Conservation (phyloP, 2,888 invertebrate species). For the Drosophila subquinaria region DNA sequence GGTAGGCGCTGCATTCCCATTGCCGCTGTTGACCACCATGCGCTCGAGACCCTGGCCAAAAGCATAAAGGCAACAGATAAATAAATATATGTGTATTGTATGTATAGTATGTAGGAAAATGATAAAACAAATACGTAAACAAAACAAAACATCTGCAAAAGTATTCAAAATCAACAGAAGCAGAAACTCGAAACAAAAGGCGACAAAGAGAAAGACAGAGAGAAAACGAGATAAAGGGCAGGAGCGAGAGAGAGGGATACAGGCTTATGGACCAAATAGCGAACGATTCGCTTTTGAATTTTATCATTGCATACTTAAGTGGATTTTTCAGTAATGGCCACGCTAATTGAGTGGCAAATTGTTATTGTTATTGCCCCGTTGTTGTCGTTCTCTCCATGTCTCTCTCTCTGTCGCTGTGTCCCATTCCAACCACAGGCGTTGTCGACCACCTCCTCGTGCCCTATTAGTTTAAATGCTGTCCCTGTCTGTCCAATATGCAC, state of each 20-base stretch:
- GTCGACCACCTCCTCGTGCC: constrained; percentile 5
- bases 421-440: constrained; percentile 12
- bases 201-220: constrained; percentile 40
- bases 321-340: constrained; percentile 77
- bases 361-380: constrained; percentile 75
- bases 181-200: constrained; percentile 11
- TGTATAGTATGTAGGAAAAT: constrained; percentile 9
- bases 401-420: neutral
- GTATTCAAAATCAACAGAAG: constrained; percentile 23
- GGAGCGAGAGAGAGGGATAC: constrained; percentile 13
- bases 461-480: constrained; percentile 39
- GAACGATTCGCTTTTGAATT: constrained; percentile 72
- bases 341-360: constrained; percentile 80
- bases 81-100: constrained; percentile 28
- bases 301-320: constrained; percentile 79
- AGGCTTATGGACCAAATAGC: constrained; percentile 33
- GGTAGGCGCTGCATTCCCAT: constrained; percentile 43
- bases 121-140: constrained; percentile 34
- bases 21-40: constrained; percentile 87
- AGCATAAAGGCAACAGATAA: constrained; percentile 44
- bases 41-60: constrained; percentile 89
- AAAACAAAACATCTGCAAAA: constrained; percentile 19
- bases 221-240: neutral
- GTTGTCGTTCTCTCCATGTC: constrained; percentile 46
- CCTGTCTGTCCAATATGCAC: constrained; percentile 24